These are phyloP conservation scores for Callithrix jacchus DNA, from an alignment of 2,113 vertebrate species.

Conservation along the genomic window DNA sequence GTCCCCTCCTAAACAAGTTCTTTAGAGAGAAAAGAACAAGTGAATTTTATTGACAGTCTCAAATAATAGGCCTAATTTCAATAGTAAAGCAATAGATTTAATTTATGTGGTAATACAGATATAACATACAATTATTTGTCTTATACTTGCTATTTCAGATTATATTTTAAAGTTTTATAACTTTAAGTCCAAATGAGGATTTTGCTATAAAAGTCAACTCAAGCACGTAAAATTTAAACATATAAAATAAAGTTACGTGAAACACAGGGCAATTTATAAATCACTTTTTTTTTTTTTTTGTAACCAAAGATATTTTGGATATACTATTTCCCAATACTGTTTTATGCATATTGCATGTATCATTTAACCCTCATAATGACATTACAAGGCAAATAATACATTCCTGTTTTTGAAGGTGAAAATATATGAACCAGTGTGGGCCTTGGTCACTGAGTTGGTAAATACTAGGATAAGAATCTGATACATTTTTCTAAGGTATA, in stretches of 20 bases:
- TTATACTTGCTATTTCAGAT: background rate
- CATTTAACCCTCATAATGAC: background rate
- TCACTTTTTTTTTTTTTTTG: background rate
- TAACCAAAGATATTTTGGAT: background rate
- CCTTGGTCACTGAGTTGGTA: background rate
- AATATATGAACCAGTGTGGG: background rate
- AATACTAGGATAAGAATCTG: background rate
- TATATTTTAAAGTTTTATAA: background rate
- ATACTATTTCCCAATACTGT: background rate
- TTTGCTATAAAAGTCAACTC: background rate
- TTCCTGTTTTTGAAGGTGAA: constrained; percentile 1
- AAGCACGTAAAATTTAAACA: background rate
- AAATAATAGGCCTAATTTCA: constrained; percentile 28
- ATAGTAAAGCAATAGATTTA: background rate
- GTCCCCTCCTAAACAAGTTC: background rate
- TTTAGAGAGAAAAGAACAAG: constrained; percentile 15
- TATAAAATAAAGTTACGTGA: background rate
- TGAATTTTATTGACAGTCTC: constrained; percentile 39
- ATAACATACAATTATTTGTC: background rate
- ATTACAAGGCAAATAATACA: background rate
- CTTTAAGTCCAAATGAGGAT: background rate
- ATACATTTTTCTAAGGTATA: background rate
- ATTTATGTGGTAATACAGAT: background rate
- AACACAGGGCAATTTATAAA: background rate
- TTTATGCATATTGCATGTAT: background rate